phyloP scores from a whole-genome alignment of 2,797 vertebrate genomes.

The Cirrhinus mrigala region DNA sequence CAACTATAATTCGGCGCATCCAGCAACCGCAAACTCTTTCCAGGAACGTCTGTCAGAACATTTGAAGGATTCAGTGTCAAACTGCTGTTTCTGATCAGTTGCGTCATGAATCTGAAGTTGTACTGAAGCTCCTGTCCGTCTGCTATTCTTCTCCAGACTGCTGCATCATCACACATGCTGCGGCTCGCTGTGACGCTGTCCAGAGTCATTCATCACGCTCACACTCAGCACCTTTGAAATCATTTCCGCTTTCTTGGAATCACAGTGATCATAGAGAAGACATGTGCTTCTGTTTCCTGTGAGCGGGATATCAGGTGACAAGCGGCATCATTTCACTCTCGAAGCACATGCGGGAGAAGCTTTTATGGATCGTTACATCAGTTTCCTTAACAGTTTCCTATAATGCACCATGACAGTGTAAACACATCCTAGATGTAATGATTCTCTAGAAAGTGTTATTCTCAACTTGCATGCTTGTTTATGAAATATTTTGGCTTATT shows the following conservation, averaged over 20 bases:
- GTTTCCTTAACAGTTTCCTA: not conserved
- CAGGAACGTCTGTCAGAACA: constrained; percentile 22
- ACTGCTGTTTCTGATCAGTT: constrained; percentile 36
- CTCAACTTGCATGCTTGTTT: not conserved
- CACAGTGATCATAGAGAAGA: not conserved
- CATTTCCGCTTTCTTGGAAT: not conserved
- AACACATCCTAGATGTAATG: not conserved
- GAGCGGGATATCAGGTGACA: not conserved
- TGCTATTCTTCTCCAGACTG: not conserved
- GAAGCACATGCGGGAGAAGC: not conserved
- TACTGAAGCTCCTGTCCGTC: not conserved
- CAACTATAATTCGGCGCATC: not conserved
- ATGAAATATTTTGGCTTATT: not conserved
- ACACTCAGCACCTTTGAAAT: constrained; percentile 6
- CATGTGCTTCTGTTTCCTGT: not conserved
- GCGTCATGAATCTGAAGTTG: constrained; percentile 38
- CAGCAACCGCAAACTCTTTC: not conserved
- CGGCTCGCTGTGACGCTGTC: not conserved
- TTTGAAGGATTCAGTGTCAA: not conserved
- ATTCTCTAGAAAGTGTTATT: not conserved
- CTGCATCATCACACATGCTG: not conserved
- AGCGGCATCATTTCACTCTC: not conserved
- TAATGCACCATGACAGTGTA: not conserved
- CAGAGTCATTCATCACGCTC: not conserved
- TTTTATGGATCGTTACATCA: not conserved